Evolutionary conservation across 2,797 vertebrate genomes (phyloP).

Genomic region (Pyrrhura leucotis): DNA sequence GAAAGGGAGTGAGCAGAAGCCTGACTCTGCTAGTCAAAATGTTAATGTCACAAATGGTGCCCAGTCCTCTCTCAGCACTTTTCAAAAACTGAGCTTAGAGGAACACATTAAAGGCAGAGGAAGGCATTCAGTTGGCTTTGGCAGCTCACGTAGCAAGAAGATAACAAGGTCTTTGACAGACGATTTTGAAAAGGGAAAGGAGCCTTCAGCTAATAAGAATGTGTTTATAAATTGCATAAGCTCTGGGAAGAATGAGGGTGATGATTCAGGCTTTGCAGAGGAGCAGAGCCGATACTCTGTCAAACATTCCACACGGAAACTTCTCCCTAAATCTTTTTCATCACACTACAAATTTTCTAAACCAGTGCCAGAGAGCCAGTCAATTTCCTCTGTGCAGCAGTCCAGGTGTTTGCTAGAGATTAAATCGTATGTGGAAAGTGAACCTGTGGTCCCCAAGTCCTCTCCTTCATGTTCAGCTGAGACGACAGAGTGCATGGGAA

Average conservation of each 20-base stretch:
- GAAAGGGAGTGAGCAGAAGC: constrained; percentile 82
- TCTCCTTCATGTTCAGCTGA: constrained; percentile 82
- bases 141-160: constrained; percentile 89
- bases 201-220: constrained; percentile 85
- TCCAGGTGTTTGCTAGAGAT: constrained; percentile 69
- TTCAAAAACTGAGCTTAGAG: constrained; percentile 75
- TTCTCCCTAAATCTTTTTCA: constrained; percentile 94
- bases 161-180: constrained; percentile 93
- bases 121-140: constrained; percentile 89
- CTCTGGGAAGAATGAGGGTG: constrained; percentile 90
- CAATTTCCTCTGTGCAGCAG: constrained; percentile 73
- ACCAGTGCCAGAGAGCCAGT: constrained; percentile 69
- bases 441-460: constrained; percentile 72
- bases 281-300: constrained; percentile 83
- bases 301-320: constrained; percentile 86
- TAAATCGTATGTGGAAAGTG: constrained; percentile 64
- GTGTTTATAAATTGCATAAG: constrained; percentile 97
- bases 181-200: constrained; percentile 89
- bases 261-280: constrained; percentile 94
- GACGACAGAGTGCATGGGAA: constrained; percentile 82
- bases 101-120: constrained; percentile 83
- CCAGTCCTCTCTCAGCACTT: constrained; percentile 73
- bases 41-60: constrained; percentile 77
- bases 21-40: constrained; percentile 77
- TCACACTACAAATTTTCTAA: constrained; percentile 92